Conservation (phyloP, 2,888 invertebrate genomes). For the Tortrix viridana region DNA sequence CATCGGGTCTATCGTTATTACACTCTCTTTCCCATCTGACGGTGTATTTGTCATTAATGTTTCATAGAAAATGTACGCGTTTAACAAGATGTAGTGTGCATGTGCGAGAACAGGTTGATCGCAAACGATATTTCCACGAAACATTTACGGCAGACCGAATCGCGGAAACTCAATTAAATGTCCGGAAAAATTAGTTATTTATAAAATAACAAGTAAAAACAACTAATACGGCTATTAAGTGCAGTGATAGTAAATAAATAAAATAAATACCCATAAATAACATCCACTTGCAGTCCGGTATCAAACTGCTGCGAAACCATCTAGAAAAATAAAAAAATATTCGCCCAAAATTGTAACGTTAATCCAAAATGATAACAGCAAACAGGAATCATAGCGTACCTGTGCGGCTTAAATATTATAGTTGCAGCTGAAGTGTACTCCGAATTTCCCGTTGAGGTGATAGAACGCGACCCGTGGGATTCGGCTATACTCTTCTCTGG, state of each 20-base stretch:
- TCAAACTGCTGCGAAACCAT: constrained; percentile 76
- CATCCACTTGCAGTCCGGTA: constrained; percentile 69
- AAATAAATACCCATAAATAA: constrained; percentile 65
- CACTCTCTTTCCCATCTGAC: no score
- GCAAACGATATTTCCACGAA: no score
- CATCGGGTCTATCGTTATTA: no score
- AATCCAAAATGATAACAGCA: not conserved
- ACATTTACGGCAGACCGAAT: no score
- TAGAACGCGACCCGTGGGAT: constrained; percentile 72
- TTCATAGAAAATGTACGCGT: no score
- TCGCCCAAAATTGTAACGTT: not conserved
- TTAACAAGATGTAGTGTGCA: no score
- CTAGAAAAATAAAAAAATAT: constrained; percentile 47
- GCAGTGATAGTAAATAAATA: not conserved
- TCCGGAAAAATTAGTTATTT: no score
- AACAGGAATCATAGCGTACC: constrained; percentile 46
- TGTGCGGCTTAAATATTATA: constrained; percentile 66
- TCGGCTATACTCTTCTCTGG: constrained; percentile 69
- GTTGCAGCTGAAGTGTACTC: constrained; percentile 61
- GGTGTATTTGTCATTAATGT: no score
- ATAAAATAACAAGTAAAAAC: not conserved
- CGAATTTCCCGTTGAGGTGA: constrained; percentile 61
- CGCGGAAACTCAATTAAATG: not conserved
- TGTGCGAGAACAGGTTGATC: no score
- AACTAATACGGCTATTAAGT: no score